Base-by-base conservation (phyloP, 2,888 invertebrate genomes). In the Netelia virgata region DNA sequence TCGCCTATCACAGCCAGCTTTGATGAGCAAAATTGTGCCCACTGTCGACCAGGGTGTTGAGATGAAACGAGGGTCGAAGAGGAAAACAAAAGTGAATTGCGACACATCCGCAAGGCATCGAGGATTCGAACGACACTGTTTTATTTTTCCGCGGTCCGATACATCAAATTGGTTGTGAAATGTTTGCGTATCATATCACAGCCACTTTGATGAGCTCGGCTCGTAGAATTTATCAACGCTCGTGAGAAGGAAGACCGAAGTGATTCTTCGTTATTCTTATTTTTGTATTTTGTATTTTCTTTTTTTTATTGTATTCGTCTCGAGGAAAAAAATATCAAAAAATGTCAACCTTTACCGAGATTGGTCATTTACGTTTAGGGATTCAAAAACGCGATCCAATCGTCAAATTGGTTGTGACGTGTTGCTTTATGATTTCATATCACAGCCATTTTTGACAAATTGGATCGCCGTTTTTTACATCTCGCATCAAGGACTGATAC, bases 371-470 rank as follows among this genome's bases (percentile, higher is more conserved):
- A 50, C 10, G 14, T 14, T 23, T 1, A 18, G 63, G 68, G 14
- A 73, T 36, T 80, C 81, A 64, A 79, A 85, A 88, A 88, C 91
- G 90, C 92, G 93, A 93, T 94, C 95, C 95, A 94, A 95, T 96
- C 96, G 97, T 97, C 96, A 96, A 97, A 96, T 95, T 96, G 96
- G 95, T 94, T 96, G 97, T 97, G 97, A 95, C 95, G 94, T 96
- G 96, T 96, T 93, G 92, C 89, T 91, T 90, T 92, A 91, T 90
- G 87, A 89, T 89, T 91, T 94, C 97, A 97, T 97, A 97, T 97
- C 97, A 97, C 97, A 97, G 97, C 97, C 97, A 97, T 97, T 97
- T 97, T 97, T 97, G 97, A 97, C 97, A 97, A 97, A 97, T 96
- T 96, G 95, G 96, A 96, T 95, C 95, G 95, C 94, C 94, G 94